phyloP scores from a whole-genome alignment of 2,797 vertebrate genomes.

The Helicolenus hilgendorfi region DNA sequence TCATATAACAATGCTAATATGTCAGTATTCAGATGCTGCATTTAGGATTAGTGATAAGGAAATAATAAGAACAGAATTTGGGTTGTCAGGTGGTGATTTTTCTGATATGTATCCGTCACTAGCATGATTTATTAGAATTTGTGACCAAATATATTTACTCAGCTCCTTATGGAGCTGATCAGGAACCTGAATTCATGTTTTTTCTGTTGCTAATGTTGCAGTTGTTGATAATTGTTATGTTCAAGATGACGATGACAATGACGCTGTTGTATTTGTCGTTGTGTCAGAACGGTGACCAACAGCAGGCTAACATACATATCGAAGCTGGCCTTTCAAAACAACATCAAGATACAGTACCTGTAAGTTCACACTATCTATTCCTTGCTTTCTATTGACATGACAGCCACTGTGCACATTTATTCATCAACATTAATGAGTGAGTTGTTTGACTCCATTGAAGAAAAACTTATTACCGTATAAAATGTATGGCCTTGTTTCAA shows the following conservation, averaged over 20 bases:
- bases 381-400: constrained; percentile 18
- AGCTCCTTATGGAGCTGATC: not conserved
- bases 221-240: not conserved
- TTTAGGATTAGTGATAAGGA: not conserved
- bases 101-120: not conserved
- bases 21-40: not conserved
- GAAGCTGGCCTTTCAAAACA: constrained; percentile 95
- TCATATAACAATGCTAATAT: not conserved
- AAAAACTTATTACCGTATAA: not conserved
- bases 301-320: constrained; percentile 95
- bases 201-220: not conserved
- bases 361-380: constrained; percentile 85
- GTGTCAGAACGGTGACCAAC: constrained; percentile 95
- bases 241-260: not conserved
- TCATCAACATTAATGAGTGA: not conserved
- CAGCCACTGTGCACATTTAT: not conserved
- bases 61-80: not conserved
- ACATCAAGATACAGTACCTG: constrained; percentile 95
- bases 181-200: not conserved
- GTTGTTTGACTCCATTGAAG: not conserved
- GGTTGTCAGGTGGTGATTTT: not conserved
- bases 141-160: not conserved
- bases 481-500: not conserved
- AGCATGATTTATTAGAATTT: not conserved
- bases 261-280: constrained; percentile 49